Conservation (phyloP, 2,113 vertebrate species). For the Cettia cetti region DNA sequence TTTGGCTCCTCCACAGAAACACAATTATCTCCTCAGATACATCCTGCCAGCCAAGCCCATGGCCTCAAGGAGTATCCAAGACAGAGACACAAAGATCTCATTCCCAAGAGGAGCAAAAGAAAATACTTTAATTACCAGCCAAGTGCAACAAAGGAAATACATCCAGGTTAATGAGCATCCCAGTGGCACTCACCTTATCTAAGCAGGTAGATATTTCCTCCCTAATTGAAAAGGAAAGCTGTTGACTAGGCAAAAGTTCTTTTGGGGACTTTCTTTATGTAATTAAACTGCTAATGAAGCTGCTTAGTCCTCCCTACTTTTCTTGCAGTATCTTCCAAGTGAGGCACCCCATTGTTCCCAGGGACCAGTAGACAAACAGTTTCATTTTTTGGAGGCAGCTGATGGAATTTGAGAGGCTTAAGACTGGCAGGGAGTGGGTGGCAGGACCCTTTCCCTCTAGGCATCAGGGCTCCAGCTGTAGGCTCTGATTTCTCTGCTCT, state of each 20-base stretch:
- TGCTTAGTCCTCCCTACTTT: background rate
- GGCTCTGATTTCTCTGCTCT: background rate
- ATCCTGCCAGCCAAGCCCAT: background rate
- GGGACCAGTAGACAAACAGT: background rate
- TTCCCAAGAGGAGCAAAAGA: background rate
- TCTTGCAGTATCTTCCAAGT: background rate
- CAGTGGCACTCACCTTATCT: background rate
- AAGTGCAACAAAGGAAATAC: background rate
- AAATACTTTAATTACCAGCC: background rate
- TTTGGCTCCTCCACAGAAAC: background rate
- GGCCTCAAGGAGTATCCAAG: background rate
- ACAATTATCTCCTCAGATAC: background rate
- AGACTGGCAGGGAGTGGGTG: background rate
- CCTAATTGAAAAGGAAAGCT: background rate
- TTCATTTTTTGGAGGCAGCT: background rate
- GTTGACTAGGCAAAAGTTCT: background rate
- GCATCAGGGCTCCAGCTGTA: background rate
- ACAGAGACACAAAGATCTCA: background rate
- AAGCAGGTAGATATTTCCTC: background rate
- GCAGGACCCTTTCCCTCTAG: background rate
- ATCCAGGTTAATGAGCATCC: conserved; percentile 31
- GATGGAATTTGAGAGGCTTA: background rate
- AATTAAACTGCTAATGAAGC: background rate
- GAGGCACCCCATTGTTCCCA: background rate
- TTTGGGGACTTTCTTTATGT: background rate